Conservation (phyloP, 2,888 invertebrate genomes). For the Poecilobothrus nobilitatus region DNA sequence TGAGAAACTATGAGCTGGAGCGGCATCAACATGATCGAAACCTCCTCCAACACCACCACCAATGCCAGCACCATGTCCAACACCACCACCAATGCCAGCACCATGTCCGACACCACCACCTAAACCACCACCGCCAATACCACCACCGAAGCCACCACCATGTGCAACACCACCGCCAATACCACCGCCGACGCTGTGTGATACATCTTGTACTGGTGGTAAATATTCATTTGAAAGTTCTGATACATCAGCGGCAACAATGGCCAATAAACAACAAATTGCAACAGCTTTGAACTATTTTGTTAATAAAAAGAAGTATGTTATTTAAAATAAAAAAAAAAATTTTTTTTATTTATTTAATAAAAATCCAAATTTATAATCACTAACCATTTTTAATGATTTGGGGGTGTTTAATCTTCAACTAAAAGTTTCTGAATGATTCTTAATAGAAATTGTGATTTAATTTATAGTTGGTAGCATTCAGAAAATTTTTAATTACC, state of each 20-base stretch:
- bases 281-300: not conserved
- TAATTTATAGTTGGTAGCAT: not conserved
- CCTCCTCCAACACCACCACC: not conserved
- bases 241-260: not conserved
- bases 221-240: constrained; percentile 10
- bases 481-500: not conserved
- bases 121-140: not conserved
- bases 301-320: no score
- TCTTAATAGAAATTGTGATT: not conserved
- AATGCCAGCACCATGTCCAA: not conserved
- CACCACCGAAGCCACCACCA: not conserved
- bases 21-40: not conserved
- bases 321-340: not conserved
- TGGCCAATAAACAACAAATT: not conserved
- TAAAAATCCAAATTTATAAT: no score
- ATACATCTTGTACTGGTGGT: not conserved
- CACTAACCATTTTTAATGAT: not conserved
- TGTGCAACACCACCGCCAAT: no score
- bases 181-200: no score
- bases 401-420: not conserved
- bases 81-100: not conserved
- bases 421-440: not conserved
- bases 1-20: not conserved
- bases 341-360: no score
- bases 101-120: not conserved